Percentiles rank a stretch among this genome's conserved stretches.
Evolutionary conservation across 2,113 vertebrate species (phyloP).

Genomic region (Tetraodon nigroviridis): DNA sequence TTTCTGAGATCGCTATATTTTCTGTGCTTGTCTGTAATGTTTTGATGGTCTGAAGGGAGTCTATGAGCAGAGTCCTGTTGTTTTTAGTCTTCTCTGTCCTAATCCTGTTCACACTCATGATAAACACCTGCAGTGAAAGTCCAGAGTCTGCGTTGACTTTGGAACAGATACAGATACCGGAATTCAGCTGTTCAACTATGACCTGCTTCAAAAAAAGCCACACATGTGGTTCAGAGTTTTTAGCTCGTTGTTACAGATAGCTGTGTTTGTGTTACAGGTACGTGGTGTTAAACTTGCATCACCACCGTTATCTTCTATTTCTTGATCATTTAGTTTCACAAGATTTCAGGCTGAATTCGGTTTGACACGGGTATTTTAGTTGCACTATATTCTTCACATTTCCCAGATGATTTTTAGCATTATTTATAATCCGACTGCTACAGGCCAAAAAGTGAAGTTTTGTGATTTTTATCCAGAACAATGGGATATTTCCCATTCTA

Average conservation of each 20-base stretch:
- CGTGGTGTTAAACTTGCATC: background rate
- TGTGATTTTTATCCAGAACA: too few species aligned
- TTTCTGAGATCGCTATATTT: conserved; percentile 5
- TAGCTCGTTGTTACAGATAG: background rate
- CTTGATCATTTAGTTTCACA: conserved; percentile 21
- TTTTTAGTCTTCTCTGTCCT: conserved; percentile 18
- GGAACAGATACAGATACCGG: conserved; percentile 34
- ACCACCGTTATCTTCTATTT: conserved; percentile 8
- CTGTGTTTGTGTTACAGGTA: background rate
- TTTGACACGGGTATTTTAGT: conserved; percentile 17
- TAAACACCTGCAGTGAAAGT: conserved; percentile 12
- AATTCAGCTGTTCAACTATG: conserved; percentile 35
- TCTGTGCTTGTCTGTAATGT: background rate
- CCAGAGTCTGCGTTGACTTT: conserved; percentile 33
- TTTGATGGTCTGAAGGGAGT: background rate
- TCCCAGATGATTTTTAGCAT: too few species aligned
- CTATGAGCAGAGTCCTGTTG: background rate
- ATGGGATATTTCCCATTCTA: too few species aligned
- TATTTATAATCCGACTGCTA: too few species aligned
- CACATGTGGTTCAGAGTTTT: conserved; percentile 8
- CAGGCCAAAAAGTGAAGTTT: too few species aligned
- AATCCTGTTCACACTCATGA: conserved; percentile 11
- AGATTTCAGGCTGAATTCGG: conserved; percentile 8
- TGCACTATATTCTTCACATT: background rate
- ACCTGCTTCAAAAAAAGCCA: conserved; percentile 30